These are phyloP conservation scores for Melanotaenia maccullochi DNA, from an alignment of 2,797 vertebrate species.

Conservation along the genomic window DNA sequence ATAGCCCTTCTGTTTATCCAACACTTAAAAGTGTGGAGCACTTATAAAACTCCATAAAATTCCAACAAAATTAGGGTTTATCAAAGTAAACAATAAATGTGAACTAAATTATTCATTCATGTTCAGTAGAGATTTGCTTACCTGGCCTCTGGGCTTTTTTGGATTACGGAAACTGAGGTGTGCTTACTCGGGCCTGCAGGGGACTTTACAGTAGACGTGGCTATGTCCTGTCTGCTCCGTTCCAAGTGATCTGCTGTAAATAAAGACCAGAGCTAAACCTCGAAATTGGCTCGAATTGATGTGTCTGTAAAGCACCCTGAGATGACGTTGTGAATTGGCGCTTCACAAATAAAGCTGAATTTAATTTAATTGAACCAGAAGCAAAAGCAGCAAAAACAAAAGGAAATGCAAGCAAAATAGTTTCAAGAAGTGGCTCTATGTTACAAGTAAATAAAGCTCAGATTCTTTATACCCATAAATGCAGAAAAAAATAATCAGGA, in stretches of 20 bases:
- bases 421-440: constrained; percentile 6
- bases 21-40: neutral
- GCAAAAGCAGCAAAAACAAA: neutral
- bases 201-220: constrained; percentile 79
- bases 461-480: constrained; percentile 1
- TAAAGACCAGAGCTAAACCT: constrained; percentile 8
- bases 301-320: no score
- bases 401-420: neutral
- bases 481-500: constrained; percentile 15
- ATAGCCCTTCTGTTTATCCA: neutral
- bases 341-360: no score
- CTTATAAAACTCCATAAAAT: neutral
- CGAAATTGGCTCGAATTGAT: no score
- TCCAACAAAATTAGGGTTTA: neutral
- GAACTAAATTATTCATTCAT: neutral
- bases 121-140: constrained; percentile 66
- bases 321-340: no score
- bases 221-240: constrained; percentile 80
- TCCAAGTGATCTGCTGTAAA: constrained; percentile 72
- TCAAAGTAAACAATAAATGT: constrained; percentile 15
- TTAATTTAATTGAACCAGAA: neutral
- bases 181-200: constrained; percentile 60
- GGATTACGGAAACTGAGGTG: constrained; percentile 42
- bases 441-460: neutral
- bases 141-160: constrained; percentile 74